Conservation (phyloP, 2,113 vertebrate genomes). For the Herpetotheres cachinnans region DNA sequence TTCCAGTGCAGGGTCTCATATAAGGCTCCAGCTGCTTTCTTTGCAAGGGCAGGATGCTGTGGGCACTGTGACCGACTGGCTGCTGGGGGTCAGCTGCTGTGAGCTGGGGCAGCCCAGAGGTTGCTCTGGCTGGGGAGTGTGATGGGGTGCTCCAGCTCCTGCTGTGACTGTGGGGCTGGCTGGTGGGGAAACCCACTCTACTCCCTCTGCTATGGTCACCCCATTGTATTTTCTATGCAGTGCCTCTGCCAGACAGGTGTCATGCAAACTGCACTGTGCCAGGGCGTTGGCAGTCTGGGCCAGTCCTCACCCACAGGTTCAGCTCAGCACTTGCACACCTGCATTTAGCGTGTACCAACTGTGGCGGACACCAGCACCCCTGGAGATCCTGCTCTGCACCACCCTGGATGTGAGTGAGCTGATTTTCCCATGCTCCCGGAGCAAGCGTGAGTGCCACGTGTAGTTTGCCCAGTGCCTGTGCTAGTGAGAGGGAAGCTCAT, state of each 20-base stretch:
- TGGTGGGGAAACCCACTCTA: background rate
- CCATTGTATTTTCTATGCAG: background rate
- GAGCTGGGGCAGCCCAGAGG: background rate
- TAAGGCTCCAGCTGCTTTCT: background rate
- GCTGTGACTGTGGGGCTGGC: background rate
- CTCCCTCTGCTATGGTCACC: background rate
- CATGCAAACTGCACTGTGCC: accelerated
- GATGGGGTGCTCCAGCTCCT: background rate
- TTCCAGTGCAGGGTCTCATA: background rate
- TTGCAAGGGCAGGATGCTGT: background rate
- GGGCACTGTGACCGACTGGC: background rate
- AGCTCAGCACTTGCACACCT: accelerated
- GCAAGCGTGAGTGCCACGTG: background rate
- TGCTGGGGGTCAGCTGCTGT: background rate
- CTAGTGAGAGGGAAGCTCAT: background rate
- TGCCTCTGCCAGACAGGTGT: background rate
- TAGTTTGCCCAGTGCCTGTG: background rate
- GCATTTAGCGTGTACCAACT: background rate
- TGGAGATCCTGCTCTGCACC: background rate
- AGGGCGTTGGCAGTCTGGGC: background rate
- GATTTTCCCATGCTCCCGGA: accelerated
- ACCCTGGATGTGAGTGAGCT: accelerated
- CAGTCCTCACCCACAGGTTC: background rate
- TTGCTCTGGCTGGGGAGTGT: background rate
- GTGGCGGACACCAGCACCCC: background rate